phyloP scores from a whole-genome alignment of 30 jellyfish, hydroid and myxozoan genomes.

The Aurelia aurita complex sp. Pacific region DNA sequence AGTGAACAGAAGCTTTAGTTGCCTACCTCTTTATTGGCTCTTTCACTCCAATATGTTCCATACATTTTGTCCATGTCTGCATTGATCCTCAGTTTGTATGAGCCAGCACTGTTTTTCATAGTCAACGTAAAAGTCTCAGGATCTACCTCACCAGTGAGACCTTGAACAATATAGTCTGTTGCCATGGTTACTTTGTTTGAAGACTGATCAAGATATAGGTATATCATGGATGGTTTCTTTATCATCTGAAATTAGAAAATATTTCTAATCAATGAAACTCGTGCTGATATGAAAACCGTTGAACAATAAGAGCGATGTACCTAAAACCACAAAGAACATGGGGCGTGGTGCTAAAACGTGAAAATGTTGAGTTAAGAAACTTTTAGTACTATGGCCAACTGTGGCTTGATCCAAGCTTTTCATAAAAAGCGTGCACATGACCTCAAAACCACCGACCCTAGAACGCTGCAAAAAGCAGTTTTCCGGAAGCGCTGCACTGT shows the following conservation, averaged over 20 bases:
- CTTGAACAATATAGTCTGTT: slow-evolving; percentile 47
- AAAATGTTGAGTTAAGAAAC: too few species aligned
- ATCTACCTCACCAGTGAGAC: slow-evolving; percentile 38
- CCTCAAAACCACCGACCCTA: too few species aligned
- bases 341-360: too few species aligned
- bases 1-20: not conserved
- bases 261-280: too few species aligned
- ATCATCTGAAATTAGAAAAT: not conserved
- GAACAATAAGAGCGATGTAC: too few species aligned
- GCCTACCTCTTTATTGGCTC: slow-evolving; percentile 50
- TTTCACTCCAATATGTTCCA: slow-evolving; percentile 55
- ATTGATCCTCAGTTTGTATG: slow-evolving; percentile 28
- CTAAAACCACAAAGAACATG: too few species aligned
- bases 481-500: too few species aligned
- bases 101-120: slow-evolving; percentile 47
- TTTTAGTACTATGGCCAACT: too few species aligned
- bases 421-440: too few species aligned
- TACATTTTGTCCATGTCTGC: slow-evolving; percentile 49
- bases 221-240: slow-evolving; percentile 34
- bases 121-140: slow-evolving; percentile 42
- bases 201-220: slow-evolving; percentile 22
- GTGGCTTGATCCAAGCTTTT: too few species aligned
- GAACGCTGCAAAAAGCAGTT: too few species aligned
- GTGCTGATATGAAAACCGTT: too few species aligned
- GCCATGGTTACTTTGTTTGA: slow-evolving; percentile 36